Evolutionary conservation across 2,888 invertebrate genomes (phyloP).

Genomic region (Isoperla grammatica): DNA sequence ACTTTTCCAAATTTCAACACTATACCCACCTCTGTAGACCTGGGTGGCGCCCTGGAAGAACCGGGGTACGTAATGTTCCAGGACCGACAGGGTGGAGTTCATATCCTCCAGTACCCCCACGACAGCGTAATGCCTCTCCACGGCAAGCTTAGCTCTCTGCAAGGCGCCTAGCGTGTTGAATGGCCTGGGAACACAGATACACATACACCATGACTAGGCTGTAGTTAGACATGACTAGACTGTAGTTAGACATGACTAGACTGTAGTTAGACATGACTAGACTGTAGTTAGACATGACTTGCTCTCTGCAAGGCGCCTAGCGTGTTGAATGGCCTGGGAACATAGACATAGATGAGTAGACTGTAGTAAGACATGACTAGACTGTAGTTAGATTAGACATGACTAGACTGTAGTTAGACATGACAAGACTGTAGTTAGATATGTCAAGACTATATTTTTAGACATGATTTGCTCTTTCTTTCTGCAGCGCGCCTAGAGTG

Average conservation of each 20-base stretch:
- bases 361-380: no score
- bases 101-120: slow-evolving; percentile 85
- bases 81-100: slow-evolving; percentile 77
- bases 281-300: no score
- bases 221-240: no score
- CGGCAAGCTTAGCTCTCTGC: slow-evolving; percentile 77
- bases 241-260: no score
- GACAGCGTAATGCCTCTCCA: slow-evolving; percentile 81
- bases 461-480: no score
- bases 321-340: slow-evolving; percentile 78
- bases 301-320: slow-evolving; percentile 76
- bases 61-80: slow-evolving; percentile 77
- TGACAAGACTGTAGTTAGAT: no score
- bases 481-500: no score
- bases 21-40: slow-evolving; percentile 69
- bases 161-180: slow-evolving; percentile 79
- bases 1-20: background rate
- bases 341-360: slow-evolving; percentile 31
- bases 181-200: slow-evolving; percentile 53
- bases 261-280: no score
- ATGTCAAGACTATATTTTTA: no score
- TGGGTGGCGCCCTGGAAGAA: slow-evolving; percentile 75
- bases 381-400: no score
- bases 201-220: no score
- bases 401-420: no score